phyloP scores from a whole-genome alignment of 2,888 invertebrate genomes.

The Urechis unicinctus region DNA sequence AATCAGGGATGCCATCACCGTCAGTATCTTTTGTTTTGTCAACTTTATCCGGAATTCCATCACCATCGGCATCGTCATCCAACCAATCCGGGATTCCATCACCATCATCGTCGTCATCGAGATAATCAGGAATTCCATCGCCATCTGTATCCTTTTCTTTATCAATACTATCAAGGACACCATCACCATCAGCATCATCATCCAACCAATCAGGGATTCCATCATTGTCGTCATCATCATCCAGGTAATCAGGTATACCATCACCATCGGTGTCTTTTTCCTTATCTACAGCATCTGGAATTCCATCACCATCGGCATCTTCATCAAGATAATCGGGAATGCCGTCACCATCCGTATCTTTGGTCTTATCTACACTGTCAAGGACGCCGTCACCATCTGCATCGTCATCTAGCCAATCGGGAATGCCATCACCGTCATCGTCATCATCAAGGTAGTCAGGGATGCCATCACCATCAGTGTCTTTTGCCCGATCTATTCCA shows the following conservation, averaged over 20 bases:
- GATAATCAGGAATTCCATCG: constrained; percentile 18
- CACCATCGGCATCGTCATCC: constrained; percentile 22
- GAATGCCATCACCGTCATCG: constrained; percentile 19
- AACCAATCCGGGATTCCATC: constrained; percentile 19
- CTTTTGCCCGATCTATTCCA: constrained; percentile 6
- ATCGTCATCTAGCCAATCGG: constrained; percentile 21
- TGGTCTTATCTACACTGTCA: not conserved
- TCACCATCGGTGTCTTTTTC: constrained; percentile 26
- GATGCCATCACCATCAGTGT: constrained; percentile 26
- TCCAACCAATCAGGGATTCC: constrained; percentile 28
- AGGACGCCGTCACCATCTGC: constrained; percentile 22
- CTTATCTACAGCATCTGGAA: constrained; percentile 24
- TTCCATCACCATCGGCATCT: constrained; percentile 21
- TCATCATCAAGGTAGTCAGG: constrained; percentile 25
- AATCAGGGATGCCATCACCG: constrained; percentile 23
- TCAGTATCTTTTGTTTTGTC: constrained; percentile 4
- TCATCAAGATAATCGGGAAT: constrained; percentile 12
- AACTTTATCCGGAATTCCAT: too few species aligned
- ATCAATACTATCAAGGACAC: constrained; percentile 17
- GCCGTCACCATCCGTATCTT: constrained; percentile 2
- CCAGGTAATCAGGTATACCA: constrained; percentile 11
- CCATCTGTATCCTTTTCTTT: constrained; percentile 20
- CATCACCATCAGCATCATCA: constrained; percentile 30
- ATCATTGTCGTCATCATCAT: constrained; percentile 23
- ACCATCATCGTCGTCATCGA: constrained; percentile 17